A percentile compares a stretch with the other conserved stretches of the same genome.
Conservation (phyloP, 92 coral and sea anemone species). For the Umimayanthus chanpuru region DNA sequence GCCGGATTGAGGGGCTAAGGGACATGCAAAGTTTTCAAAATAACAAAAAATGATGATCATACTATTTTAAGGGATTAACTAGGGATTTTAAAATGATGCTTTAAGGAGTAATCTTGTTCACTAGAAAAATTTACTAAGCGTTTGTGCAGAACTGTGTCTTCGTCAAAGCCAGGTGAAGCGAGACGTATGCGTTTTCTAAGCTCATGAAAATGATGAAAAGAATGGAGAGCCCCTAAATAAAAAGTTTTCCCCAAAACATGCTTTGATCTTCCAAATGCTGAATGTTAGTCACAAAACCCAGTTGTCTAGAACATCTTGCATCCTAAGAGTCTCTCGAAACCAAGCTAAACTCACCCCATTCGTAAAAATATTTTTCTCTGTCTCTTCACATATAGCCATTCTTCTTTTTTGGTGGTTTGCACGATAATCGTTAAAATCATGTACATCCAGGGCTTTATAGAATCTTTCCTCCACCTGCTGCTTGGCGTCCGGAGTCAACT, state of each 20-base stretch:
- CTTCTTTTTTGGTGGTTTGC: conserved; percentile 53
- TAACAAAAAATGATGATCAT: too few relatives aligned
- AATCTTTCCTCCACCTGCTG: conserved; percentile 40
- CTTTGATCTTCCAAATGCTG: not conserved
- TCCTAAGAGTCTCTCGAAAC: conserved; percentile 66
- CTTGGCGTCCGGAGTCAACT: conserved; percentile 27
- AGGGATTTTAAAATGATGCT: too few relatives aligned
- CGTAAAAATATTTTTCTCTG: conserved; percentile 42
- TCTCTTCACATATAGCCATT: conserved; percentile 84
- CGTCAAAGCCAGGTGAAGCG: too few relatives aligned
- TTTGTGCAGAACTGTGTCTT: too few relatives aligned
- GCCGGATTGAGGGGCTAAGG: too few relatives aligned
- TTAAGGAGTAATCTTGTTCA: too few relatives aligned
- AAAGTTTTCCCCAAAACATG: not conserved
- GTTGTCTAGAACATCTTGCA: conserved; percentile 64
- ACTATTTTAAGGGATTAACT: too few relatives aligned
- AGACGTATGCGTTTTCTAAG: too few relatives aligned
- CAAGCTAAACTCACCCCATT: conserved; percentile 49
- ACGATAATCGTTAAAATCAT: conserved; percentile 66
- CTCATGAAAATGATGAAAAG: too few relatives aligned
- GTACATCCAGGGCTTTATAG: conserved; percentile 59
- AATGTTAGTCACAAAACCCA: conserved; percentile 53
- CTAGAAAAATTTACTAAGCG: too few relatives aligned
- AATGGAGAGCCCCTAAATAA: too few relatives aligned
- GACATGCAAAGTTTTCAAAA: too few relatives aligned